These are phyloP conservation scores for Hypanus sabinus DNA, from an alignment of 2,113 vertebrate species.

Conservation along the genomic window DNA sequence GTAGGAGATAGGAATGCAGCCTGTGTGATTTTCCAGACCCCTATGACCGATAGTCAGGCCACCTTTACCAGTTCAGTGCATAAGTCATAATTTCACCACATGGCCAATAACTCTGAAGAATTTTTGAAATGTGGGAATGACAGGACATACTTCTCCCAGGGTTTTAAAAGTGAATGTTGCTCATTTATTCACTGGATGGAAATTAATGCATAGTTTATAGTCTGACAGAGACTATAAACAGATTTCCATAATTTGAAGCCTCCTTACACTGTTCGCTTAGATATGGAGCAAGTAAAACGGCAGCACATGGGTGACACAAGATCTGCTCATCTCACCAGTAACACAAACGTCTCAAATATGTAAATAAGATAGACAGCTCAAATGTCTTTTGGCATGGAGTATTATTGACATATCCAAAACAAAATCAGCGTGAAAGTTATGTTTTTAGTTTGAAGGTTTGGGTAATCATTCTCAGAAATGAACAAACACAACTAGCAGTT, in stretches of 20 bases:
- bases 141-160: not conserved
- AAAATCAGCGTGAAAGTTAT: not conserved
- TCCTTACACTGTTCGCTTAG: not conserved
- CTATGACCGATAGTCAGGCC: not conserved
- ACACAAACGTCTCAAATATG: no score
- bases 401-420: not conserved
- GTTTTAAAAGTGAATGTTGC: not conserved
- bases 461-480: no score
- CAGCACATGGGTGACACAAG: not conserved
- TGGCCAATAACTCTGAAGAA: not conserved
- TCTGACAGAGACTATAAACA: not conserved
- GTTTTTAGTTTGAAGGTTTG: not conserved
- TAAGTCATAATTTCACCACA: not conserved
- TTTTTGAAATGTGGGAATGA: not conserved
- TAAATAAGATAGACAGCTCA: no score
- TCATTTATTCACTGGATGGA: not conserved
- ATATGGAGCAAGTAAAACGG: not conserved
- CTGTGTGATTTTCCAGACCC: not conserved
- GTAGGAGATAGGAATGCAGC: not conserved
- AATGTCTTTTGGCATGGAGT: no score
- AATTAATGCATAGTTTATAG: not conserved
- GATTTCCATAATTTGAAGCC: not conserved
- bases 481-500: no score
- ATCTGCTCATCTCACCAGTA: no score
- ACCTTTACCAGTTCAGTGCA: not conserved